These are phyloP conservation scores for Spatula clypeata DNA, from an alignment of 2,797 vertebrate genomes.

Conservation along the genomic window DNA sequence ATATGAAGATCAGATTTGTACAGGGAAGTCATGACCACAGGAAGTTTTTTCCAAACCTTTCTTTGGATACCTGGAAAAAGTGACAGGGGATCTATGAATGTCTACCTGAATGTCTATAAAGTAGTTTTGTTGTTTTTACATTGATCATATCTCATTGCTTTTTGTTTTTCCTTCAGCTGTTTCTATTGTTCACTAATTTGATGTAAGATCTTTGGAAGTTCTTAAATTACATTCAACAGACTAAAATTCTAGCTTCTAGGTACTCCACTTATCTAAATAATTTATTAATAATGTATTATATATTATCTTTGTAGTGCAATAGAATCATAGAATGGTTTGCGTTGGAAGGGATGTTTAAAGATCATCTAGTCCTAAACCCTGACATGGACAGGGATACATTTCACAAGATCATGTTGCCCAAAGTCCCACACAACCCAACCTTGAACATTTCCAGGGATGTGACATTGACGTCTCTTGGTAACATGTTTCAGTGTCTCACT, in stretches of 20 bases:
- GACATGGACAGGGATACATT: not conserved
- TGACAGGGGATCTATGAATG: not conserved
- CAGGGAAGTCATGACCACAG: not conserved
- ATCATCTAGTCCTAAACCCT: not conserved
- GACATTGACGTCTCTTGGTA: not conserved
- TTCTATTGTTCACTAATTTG: not conserved
- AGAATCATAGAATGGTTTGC: not conserved
- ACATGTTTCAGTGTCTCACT: not conserved
- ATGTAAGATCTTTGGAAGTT: not conserved
- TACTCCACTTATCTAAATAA: not conserved
- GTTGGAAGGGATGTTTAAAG: not conserved
- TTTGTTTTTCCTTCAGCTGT: not conserved
- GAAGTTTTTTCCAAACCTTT: not conserved
- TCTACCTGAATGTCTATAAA: not conserved
- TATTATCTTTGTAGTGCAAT: not conserved
- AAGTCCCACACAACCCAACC: not conserved
- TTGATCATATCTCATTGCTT: fast-evolving
- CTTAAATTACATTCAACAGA: not conserved
- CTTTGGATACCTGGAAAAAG: not conserved
- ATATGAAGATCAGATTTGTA: not conserved
- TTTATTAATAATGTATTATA: not conserved
- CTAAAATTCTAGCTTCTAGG: not conserved
- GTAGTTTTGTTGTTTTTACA: not conserved
- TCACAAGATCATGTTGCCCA: not conserved
- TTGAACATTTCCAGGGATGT: not conserved